Conservation (phyloP, 2,113 vertebrate species). For the Orthonyx spaldingii region DNA sequence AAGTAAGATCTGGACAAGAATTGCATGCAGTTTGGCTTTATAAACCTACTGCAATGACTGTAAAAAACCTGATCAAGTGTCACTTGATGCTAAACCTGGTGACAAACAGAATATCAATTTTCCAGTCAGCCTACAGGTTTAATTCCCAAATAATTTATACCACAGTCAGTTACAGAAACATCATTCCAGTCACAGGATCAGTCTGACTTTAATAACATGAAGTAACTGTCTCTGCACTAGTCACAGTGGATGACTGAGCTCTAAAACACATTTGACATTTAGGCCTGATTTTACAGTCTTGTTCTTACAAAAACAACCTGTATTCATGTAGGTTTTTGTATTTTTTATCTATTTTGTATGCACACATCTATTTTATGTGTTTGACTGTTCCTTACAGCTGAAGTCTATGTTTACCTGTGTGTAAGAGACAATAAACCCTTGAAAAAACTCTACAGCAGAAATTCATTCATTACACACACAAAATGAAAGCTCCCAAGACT, state of each 20-base stretch:
- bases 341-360: background rate
- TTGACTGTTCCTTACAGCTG: background rate
- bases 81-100: background rate
- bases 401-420: background rate
- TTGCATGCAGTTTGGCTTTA: background rate
- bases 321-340: background rate
- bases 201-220: background rate
- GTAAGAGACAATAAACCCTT: background rate
- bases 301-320: background rate
- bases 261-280: background rate
- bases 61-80: background rate
- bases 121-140: background rate
- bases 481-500: background rate
- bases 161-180: background rate
- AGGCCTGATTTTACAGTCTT: background rate
- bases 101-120: background rate
- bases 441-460: background rate
- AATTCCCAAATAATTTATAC: background rate
- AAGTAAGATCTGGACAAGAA: background rate
- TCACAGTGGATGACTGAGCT: background rate
- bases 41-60: background rate
- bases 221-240: background rate
- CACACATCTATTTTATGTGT: background rate
- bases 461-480: background rate
- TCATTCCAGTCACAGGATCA: background rate